A percentile compares a stretch with the other conserved stretches of the same genome.
Conservation (phyloP, 1,140 invertebrate genomes). For the Armadillidium nasatum region DNA sequence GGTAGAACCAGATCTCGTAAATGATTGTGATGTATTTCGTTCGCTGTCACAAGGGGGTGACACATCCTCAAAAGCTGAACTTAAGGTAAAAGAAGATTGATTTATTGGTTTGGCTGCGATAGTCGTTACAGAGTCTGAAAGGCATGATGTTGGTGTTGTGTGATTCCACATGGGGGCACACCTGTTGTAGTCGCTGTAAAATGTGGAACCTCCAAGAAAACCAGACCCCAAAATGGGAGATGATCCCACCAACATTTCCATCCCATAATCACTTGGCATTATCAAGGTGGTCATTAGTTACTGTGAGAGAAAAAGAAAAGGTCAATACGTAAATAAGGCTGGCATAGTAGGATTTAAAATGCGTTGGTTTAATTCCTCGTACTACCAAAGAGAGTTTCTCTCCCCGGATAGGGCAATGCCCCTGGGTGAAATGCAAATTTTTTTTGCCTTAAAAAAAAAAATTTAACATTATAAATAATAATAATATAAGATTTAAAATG, state of each 20-base stretch:
- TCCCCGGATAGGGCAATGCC: too few relatives aligned
- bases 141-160: background rate
- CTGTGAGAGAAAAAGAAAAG: constrained; percentile 12
- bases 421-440: too few relatives aligned
- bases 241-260: constrained; percentile 42
- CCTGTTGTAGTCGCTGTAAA: constrained; percentile 50
- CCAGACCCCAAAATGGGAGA: constrained; percentile 41
- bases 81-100: background rate
- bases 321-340: too few relatives aligned
- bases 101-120: background rate
- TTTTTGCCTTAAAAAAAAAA: too few relatives aligned
- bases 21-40: background rate
- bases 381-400: too few relatives aligned
- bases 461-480: too few relatives aligned
- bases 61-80: background rate
- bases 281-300: constrained; percentile 44
- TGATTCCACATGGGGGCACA: constrained; percentile 44
- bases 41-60: background rate
- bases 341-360: too few relatives aligned
- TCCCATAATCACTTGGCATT: constrained; percentile 44
- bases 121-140: background rate
- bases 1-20: background rate
- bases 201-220: constrained; percentile 52
- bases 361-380: too few relatives aligned
- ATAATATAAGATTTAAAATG: too few relatives aligned